Evolutionary conservation across 2,797 vertebrate genomes (phyloP).

Genomic region (Pelodytes ibericus): DNA sequence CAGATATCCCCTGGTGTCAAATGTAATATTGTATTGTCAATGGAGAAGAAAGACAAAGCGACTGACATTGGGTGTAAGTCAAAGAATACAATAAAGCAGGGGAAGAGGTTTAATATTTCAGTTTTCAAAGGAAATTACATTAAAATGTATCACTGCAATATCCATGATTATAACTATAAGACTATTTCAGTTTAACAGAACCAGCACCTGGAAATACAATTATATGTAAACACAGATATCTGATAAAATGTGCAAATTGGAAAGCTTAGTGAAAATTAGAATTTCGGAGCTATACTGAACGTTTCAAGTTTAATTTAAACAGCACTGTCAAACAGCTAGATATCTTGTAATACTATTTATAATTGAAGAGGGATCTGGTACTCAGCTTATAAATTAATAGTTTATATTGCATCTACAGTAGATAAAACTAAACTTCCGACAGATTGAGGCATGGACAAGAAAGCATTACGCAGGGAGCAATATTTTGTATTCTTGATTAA

Average conservation of each 20-base stretch:
- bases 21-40: neutral
- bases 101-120: conserved; percentile 21
- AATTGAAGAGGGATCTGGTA: conserved; percentile 7
- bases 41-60: neutral
- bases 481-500: too few relatives aligned
- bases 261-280: conserved; percentile 48
- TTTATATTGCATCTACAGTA: neutral
- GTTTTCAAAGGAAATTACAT: neutral
- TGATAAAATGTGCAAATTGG: conserved; percentile 44
- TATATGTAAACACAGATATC: conserved; percentile 27
- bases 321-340: conserved; percentile 14
- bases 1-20: neutral
- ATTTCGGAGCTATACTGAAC: conserved; percentile 19
- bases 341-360: conserved; percentile 14
- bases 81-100: conserved; percentile 9
- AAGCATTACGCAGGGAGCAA: too few relatives aligned
- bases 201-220: conserved; percentile 38
- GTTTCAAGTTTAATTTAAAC: conserved; percentile 25
- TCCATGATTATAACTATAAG: conserved; percentile 21
- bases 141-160: conserved; percentile 7
- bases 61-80: neutral
- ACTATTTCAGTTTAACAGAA: conserved; percentile 5
- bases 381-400: conserved; percentile 8
- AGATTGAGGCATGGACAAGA: too few relatives aligned
- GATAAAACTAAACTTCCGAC: neutral